Evolutionary conservation across 2,113 vertebrate species (phyloP).

Genomic region (Microcebus lehilahytsara): DNA sequence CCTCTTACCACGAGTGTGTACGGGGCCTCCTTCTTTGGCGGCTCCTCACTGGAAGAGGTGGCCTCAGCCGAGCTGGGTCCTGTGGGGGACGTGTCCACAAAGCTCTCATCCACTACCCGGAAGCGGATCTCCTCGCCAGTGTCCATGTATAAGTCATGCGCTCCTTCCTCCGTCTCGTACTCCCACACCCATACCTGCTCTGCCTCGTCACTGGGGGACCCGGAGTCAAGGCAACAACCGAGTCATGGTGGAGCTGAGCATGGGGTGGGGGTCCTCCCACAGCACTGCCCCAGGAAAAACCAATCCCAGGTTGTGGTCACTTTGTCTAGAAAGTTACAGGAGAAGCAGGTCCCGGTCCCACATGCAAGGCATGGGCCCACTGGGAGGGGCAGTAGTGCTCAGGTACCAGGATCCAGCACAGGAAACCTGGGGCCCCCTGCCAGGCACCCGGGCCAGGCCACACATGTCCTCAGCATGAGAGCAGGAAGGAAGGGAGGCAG

Average conservation of each 20-base stretch:
- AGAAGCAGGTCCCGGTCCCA: not conserved
- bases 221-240: constrained; percentile 82
- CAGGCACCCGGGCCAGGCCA: not conserved
- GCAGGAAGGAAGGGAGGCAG: not conserved
- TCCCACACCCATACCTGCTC: constrained; percentile 99
- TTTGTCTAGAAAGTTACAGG: not conserved
- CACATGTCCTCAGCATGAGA: not conserved
- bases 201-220: constrained; percentile 89
- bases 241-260: accelerated
- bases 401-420: not conserved
- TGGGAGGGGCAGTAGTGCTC: too few species aligned
- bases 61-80: constrained; percentile 88
- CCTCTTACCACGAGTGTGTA: constrained; percentile 93
- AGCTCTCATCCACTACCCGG: constrained; percentile 94
- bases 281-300: not conserved
- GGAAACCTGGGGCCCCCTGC: too few species aligned
- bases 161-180: constrained; percentile 97
- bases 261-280: not conserved
- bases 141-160: constrained; percentile 99
- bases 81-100: constrained; percentile 94
- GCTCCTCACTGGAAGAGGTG: constrained; percentile 84
- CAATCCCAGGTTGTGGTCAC: not conserved
- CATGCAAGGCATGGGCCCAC: not conserved
- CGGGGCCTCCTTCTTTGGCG: constrained; percentile 92
- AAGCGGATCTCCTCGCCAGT: constrained; percentile 97